Percentiles rank a stretch among this genome's conserved stretches.
Evolutionary conservation across 2,888 invertebrate species (phyloP).

Genomic region (Lobophora halterata): DNA sequence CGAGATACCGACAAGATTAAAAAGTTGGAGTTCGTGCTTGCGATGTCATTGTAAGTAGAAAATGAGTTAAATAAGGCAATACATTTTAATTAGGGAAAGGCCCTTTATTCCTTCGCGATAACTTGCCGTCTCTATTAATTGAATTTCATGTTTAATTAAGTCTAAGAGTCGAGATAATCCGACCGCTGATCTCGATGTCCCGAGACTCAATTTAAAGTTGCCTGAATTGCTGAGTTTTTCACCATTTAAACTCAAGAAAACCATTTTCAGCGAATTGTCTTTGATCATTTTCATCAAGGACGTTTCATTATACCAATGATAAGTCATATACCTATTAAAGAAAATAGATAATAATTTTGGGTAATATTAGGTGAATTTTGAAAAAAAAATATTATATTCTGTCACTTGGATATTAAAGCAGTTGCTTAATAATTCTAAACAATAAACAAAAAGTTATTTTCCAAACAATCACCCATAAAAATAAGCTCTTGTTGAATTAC

Average conservation of each 20-base stretch:
- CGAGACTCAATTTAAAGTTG: slow-evolving; percentile 55
- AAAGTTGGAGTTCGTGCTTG: slow-evolving; percentile 77
- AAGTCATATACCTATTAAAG: too few species aligned
- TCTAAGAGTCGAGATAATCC: slow-evolving; percentile 65
- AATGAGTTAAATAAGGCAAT: slow-evolving; percentile 81
- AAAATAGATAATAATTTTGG: too few species aligned
- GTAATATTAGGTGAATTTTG: too few species aligned
- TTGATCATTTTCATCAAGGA: too few species aligned
- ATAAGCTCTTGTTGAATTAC: too few species aligned
- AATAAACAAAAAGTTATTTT: too few species aligned
- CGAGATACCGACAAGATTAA: slow-evolving; percentile 72
- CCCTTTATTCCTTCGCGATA: slow-evolving; percentile 78
- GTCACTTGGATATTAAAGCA: too few species aligned
- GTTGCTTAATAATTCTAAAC: too few species aligned
- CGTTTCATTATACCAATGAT: too few species aligned
- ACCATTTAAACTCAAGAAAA: slow-evolving; percentile 13
- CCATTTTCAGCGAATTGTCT: too few species aligned
- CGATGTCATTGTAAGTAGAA: slow-evolving; percentile 79
- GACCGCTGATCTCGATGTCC: slow-evolving; percentile 57
- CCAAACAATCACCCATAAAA: too few species aligned
- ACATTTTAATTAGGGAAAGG: slow-evolving; percentile 80
- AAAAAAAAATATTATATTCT: too few species aligned
- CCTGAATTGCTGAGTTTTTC: slow-evolving; percentile 47
- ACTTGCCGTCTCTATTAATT: slow-evolving; percentile 77
- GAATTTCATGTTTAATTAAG: slow-evolving; percentile 81